Percentiles rank a stretch among this genome's conserved stretches.
Evolutionary conservation across 2,797 vertebrate genomes (phyloP).

Genomic region (Brachyrhaphis roseni): DNA sequence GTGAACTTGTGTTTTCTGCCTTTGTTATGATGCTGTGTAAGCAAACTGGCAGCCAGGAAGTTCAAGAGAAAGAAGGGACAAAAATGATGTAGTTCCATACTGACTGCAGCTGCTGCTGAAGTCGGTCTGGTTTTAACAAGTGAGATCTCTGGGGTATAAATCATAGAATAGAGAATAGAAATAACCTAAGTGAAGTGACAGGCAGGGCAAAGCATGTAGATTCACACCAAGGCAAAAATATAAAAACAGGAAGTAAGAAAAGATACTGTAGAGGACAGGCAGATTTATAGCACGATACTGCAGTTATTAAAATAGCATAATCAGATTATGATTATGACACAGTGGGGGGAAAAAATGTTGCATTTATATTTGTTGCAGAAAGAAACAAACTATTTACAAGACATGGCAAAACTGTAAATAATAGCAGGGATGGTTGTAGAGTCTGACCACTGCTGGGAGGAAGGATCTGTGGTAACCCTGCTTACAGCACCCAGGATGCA

Average conservation of each 20-base stretch:
- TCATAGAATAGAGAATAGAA: not conserved
- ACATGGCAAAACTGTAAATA: not conserved
- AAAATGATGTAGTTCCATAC: not conserved
- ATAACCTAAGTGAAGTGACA: not conserved
- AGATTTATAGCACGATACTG: not conserved
- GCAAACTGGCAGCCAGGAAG: not conserved
- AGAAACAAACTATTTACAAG: not conserved
- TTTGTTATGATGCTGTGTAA: not conserved
- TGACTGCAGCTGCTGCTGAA: not conserved
- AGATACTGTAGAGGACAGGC: not conserved
- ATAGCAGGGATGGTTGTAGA: not conserved
- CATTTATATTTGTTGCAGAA: not conserved
- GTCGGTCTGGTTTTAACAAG: not conserved
- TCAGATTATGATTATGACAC: no score
- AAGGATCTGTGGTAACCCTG: not conserved
- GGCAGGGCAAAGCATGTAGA: not conserved
- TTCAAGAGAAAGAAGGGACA: not conserved
- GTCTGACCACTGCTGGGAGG: not conserved
- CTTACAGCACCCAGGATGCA: not conserved
- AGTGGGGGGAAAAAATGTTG: not conserved
- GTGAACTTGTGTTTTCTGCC: not conserved
- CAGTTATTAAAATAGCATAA: not conserved
- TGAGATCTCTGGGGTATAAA: not conserved
- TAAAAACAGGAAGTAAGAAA: not conserved
- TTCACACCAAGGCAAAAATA: not conserved